These are phyloP conservation scores for Apotomis betuletana DNA, from an alignment of 2,888 invertebrate genomes.

Conservation along the genomic window DNA sequence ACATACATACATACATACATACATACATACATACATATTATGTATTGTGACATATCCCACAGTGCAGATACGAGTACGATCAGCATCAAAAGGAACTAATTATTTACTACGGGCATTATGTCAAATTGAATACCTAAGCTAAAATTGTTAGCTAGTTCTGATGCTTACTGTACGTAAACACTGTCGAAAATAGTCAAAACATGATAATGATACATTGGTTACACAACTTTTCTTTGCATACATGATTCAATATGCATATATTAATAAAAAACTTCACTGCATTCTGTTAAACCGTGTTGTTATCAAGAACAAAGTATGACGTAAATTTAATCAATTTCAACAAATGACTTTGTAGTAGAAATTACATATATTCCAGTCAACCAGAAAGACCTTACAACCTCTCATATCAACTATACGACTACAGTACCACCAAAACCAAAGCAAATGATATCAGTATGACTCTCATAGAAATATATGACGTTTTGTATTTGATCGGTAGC, in stretches of 20 bases:
- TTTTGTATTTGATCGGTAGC: neutral
- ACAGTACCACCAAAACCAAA: neutral
- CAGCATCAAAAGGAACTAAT: too few relatives aligned
- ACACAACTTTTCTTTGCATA: neutral
- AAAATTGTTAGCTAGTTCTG: too few relatives aligned
- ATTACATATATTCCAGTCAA: constrained; percentile 16
- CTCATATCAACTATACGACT: constrained; percentile 11
- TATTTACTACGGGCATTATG: too few relatives aligned
- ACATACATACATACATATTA: too few relatives aligned
- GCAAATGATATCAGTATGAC: neutral
- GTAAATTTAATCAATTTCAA: neutral
- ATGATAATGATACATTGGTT: too few relatives aligned
- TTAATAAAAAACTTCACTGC: neutral
- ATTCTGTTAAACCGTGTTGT: constrained; percentile 8
- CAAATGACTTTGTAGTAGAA: constrained; percentile 6
- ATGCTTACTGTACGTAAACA: too few relatives aligned
- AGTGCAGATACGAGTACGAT: too few relatives aligned
- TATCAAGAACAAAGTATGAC: constrained; percentile 9
- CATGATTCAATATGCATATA: neutral
- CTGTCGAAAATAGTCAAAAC: too few relatives aligned
- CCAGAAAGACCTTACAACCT: constrained; percentile 17
- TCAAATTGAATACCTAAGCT: too few relatives aligned
- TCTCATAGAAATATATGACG: neutral
- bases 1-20: too few relatives aligned
- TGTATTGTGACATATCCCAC: too few relatives aligned